A percentile compares a stretch with the other conserved stretches of the same genome.
Evolutionary conservation across 2,888 invertebrate genomes (phyloP).

Genomic region (Cylloceria caligata): DNA sequence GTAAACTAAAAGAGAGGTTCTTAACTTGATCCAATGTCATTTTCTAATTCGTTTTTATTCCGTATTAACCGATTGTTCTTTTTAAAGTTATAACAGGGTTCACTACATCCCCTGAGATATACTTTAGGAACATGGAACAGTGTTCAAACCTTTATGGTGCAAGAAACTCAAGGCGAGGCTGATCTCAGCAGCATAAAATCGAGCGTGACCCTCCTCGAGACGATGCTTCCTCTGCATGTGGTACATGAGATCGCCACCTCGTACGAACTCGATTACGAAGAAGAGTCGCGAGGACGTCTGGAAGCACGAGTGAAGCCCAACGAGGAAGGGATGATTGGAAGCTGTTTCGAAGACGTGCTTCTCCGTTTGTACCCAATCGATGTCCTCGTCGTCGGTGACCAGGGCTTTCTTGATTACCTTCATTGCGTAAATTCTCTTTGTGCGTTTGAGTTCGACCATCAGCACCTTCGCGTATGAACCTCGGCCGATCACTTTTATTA

Average conservation of each 20-base stretch:
- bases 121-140: too few species aligned
- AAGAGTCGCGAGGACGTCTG: slow-evolving; percentile 98
- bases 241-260: slow-evolving; percentile 99
- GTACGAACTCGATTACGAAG: slow-evolving; percentile 99
- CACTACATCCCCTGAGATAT: too few species aligned
- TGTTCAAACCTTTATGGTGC: slow-evolving; percentile 93
- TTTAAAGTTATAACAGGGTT: too few species aligned
- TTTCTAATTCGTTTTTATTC: too few species aligned
- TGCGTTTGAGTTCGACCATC: slow-evolving; percentile 98
- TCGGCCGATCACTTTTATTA: slow-evolving; percentile 98
- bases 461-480: slow-evolving; percentile 99
- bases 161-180: slow-evolving; percentile 98
- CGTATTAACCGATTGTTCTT: too few species aligned
- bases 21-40: too few species aligned
- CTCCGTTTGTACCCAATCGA: slow-evolving; percentile 99
- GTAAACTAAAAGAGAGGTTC: too few species aligned
- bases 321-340: slow-evolving; percentile 99
- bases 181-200: slow-evolving; percentile 99
- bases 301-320: slow-evolving; percentile 99
- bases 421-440: slow-evolving; percentile 99
- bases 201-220: slow-evolving; percentile 98
- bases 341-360: slow-evolving; percentile 99
- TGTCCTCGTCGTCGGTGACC: slow-evolving; percentile 99
- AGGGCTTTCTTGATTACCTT: slow-evolving; percentile 99
- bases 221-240: slow-evolving; percentile 99